Evolutionary conservation across 2,888 invertebrate genomes (phyloP).

Genomic region (Cantharis rufa): DNA sequence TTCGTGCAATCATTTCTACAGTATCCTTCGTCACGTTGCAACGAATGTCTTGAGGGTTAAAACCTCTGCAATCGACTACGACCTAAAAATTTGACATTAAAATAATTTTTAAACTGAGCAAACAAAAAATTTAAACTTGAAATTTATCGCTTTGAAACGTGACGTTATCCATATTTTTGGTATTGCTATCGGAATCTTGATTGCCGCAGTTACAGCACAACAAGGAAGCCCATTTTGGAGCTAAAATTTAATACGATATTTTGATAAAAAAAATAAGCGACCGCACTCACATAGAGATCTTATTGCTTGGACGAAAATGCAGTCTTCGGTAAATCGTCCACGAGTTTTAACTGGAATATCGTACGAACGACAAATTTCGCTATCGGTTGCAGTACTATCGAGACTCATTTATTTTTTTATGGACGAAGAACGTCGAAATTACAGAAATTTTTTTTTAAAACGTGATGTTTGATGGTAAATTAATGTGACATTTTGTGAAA

Average conservation of each 20-base stretch:
- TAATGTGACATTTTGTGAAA: background rate
- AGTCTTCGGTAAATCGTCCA: background rate
- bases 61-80: slow-evolving; percentile 17
- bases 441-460: background rate
- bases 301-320: background rate
- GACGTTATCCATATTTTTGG: background rate
- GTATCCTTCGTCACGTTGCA: slow-evolving; percentile 15
- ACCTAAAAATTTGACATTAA: slow-evolving; percentile 6
- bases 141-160: background rate
- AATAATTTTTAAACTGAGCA: background rate
- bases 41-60: slow-evolving; percentile 15
- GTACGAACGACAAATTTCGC: background rate
- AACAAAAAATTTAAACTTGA: background rate
- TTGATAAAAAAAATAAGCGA: too few relatives aligned
- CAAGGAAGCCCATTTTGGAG: background rate
- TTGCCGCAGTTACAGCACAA: background rate
- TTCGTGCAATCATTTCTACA: slow-evolving; percentile 18
- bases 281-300: background rate
- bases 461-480: background rate
- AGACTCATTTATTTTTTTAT: background rate
- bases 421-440: background rate
- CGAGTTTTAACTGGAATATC: background rate
- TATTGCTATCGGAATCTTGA: background rate
- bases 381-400: background rate
- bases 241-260: background rate